phyloP scores from a whole-genome alignment of 23 tunicate genomes.

The Ascidia mentula region DNA sequence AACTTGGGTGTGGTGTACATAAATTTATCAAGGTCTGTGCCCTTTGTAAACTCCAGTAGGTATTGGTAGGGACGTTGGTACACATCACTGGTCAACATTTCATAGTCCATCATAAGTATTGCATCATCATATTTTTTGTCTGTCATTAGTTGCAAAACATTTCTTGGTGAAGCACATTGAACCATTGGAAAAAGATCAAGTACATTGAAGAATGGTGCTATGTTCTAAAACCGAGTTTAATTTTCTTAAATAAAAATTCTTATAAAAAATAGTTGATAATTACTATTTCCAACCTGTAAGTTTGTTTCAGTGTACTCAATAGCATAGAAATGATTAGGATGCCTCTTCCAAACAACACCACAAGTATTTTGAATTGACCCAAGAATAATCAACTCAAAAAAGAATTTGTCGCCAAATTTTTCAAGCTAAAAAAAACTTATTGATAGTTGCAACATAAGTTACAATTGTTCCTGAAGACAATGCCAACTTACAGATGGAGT shows the following conservation, averaged over 20 bases:
- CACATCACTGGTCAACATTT: conserved; percentile 21
- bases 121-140: background rate
- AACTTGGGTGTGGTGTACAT: conserved; percentile 15
- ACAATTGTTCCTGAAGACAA: background rate
- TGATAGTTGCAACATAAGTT: background rate
- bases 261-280: no score
- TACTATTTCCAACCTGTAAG: background rate
- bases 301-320: conserved; percentile 36
- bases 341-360: conserved; percentile 51
- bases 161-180: conserved; percentile 16
- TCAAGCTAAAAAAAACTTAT: background rate
- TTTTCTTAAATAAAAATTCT: background rate
- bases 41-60: background rate
- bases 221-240: background rate
- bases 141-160: background rate
- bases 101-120: conserved; percentile 39
- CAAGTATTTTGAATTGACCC: conserved; percentile 40
- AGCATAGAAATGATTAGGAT: conserved; percentile 52
- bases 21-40: conserved; percentile 43
- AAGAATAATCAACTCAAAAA: conserved; percentile 34
- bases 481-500: conserved; percentile 41
- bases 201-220: background rate
- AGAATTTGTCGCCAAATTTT: background rate
- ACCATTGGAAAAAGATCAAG: conserved; percentile 16
- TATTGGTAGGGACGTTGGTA: conserved; percentile 78